A percentile compares a stretch with the other conserved stretches of the same genome.
These are phyloP conservation scores for Rhegmatorhina hoffmannsi DNA, from an alignment of 2,113 vertebrate genomes.

Conservation along the genomic window DNA sequence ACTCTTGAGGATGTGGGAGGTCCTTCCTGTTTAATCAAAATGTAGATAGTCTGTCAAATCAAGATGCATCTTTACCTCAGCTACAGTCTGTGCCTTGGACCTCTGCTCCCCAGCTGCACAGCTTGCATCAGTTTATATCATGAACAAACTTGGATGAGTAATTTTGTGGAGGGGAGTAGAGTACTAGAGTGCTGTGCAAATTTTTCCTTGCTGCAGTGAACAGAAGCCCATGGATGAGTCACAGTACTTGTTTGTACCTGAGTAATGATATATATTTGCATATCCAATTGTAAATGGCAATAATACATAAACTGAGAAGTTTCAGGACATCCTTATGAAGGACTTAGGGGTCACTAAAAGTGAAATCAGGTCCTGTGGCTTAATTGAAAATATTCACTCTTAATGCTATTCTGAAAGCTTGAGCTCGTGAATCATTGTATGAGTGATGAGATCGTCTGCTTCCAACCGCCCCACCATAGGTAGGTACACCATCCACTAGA, in stretches of 20 bases:
- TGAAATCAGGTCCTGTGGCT: background rate
- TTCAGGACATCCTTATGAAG: background rate
- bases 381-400: background rate
- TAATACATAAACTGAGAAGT: background rate
- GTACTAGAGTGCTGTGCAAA: background rate
- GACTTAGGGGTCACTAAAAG: background rate
- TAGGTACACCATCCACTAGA: background rate
- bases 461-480: background rate
- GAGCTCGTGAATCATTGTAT: background rate
- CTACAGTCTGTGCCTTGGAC: background rate
- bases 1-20: background rate
- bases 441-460: background rate
- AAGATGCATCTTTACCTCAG: background rate
- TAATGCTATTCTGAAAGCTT: background rate
- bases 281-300: background rate
- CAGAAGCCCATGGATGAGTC: background rate
- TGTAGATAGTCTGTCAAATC: background rate
- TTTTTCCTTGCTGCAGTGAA: background rate
- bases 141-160: background rate
- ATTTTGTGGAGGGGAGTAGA: background rate
- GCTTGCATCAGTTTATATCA: rapidly evolving
- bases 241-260: background rate
- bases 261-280: background rate
- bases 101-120: background rate
- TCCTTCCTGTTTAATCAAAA: background rate